Conservation (phyloP, 2,797 vertebrate genomes). For the Enteromius argenteus region DNA sequence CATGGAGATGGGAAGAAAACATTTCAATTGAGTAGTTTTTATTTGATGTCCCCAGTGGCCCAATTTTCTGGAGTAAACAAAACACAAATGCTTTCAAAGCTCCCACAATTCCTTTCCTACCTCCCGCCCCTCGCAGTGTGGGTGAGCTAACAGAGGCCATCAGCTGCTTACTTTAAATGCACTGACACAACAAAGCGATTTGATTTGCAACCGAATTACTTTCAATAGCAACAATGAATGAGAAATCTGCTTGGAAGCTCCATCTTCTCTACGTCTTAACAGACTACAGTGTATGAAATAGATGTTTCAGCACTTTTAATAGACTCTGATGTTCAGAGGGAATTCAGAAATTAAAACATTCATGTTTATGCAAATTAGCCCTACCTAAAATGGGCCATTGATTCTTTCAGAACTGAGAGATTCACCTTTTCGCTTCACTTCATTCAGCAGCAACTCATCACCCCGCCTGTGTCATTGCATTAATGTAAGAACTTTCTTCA, state of each 20-base stretch:
- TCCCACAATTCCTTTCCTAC: conserved; percentile 25
- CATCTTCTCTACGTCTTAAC: conserved; percentile 5
- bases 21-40: conserved; percentile 45
- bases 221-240: conserved; percentile 35
- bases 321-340: conserved; percentile 8
- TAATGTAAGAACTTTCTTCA: conserved; percentile 36
- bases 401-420: conserved; percentile 8
- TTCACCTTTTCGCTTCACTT: conserved; percentile 21
- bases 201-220: conserved; percentile 39
- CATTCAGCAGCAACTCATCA: conserved; percentile 6
- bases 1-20: conserved; percentile 36
- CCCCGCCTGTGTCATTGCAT: not conserved
- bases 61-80: conserved; percentile 44
- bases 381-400: not conserved
- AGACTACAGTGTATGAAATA: conserved; percentile 18
- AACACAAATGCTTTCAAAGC: conserved; percentile 24
- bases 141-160: conserved; percentile 8
- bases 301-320: conserved; percentile 45
- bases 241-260: conserved; percentile 22
- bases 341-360: conserved; percentile 18
- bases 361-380: conserved; percentile 37
- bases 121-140: not conserved
- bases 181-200: conserved; percentile 25
- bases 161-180: conserved; percentile 10
- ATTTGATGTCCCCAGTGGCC: conserved; percentile 29